These are phyloP conservation scores for Adoxophyes honmai DNA, from an alignment of 1,140 invertebrate species.

Conservation along the genomic window DNA sequence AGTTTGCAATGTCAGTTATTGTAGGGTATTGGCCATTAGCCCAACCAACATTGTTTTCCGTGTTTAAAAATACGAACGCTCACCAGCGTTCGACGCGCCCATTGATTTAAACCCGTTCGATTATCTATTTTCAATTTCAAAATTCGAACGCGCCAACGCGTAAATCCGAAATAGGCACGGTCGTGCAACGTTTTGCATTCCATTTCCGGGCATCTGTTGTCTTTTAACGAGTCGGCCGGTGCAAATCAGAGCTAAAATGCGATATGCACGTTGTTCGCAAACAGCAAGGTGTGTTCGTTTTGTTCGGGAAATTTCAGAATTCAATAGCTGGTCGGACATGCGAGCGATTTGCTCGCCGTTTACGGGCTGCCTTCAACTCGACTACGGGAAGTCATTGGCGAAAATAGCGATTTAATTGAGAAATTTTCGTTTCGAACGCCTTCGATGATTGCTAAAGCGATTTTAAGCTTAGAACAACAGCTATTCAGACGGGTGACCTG, in stretches of 20 bases:
- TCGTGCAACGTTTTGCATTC: constrained; percentile 29
- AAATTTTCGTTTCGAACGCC: too few relatives aligned
- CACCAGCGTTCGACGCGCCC: background rate
- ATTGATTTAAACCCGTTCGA: constrained; percentile 12
- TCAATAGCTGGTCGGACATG: constrained; percentile 51
- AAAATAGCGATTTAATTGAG: too few relatives aligned
- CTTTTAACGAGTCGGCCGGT: constrained; percentile 29
- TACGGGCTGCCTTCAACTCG: constrained; percentile 24
- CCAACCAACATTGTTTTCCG: too few relatives aligned
- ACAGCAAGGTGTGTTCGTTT: constrained; percentile 45
- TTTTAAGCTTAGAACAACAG: too few relatives aligned
- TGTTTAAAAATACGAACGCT: constrained; percentile 6
- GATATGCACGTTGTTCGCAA: constrained; percentile 59
- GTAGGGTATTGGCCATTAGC: too few relatives aligned
- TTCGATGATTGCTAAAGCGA: too few relatives aligned
- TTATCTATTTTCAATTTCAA: constrained; percentile 14
- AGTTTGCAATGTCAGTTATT: too few relatives aligned
- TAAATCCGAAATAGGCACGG: constrained; percentile 11
- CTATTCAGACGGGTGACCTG: too few relatives aligned
- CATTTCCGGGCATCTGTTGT: constrained; percentile 31
- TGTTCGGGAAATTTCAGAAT: constrained; percentile 62
- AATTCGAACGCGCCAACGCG: constrained; percentile 10
- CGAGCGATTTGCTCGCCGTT: constrained; percentile 30
- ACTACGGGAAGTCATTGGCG: background rate
- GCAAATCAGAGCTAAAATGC: constrained; percentile 66